Percentiles rank a stretch among this genome's conserved stretches.
phyloP scores from a whole-genome alignment of 2,797 vertebrate species.

The Premnoplex brunnescens region DNA sequence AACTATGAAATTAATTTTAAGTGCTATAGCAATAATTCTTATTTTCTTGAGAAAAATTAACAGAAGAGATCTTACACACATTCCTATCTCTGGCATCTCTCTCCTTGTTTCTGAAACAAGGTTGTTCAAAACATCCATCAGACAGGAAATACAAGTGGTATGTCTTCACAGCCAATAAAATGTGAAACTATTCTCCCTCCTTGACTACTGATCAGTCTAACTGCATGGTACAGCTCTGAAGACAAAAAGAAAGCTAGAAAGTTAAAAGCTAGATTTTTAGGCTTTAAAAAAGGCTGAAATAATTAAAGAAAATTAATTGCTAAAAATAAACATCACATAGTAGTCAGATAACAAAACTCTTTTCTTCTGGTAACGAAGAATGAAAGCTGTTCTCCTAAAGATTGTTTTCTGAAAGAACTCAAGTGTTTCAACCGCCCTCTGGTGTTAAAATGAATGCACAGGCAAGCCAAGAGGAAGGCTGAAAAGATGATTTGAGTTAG shows the following conservation, averaged over 20 bases:
- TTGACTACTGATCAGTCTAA: neutral
- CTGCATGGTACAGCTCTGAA: neutral
- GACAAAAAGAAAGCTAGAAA: neutral
- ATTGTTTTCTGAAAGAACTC: neutral
- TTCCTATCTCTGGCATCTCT: neutral
- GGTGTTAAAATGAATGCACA: neutral
- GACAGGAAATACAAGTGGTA: neutral
- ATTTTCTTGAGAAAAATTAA: neutral
- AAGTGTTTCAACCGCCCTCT: constrained; percentile 46
- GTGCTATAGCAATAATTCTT: neutral
- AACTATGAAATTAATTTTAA: neutral
- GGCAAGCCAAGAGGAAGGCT: neutral
- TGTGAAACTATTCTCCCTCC: neutral
- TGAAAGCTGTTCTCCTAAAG: neutral
- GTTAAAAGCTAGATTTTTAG: neutral
- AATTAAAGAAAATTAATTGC: neutral
- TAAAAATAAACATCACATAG: neutral
- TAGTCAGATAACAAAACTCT: neutral
- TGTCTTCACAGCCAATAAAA: neutral
- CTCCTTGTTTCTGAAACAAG: neutral
- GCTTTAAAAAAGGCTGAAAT: neutral
- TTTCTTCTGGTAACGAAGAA: neutral
- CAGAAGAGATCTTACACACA: neutral
- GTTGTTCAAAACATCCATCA: neutral
- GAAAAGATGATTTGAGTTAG: neutral